Percentiles rank a stretch among this genome's conserved stretches.
Evolutionary conservation across 2,888 invertebrate species (phyloP).

Genomic region (Eristalis intricaria): DNA sequence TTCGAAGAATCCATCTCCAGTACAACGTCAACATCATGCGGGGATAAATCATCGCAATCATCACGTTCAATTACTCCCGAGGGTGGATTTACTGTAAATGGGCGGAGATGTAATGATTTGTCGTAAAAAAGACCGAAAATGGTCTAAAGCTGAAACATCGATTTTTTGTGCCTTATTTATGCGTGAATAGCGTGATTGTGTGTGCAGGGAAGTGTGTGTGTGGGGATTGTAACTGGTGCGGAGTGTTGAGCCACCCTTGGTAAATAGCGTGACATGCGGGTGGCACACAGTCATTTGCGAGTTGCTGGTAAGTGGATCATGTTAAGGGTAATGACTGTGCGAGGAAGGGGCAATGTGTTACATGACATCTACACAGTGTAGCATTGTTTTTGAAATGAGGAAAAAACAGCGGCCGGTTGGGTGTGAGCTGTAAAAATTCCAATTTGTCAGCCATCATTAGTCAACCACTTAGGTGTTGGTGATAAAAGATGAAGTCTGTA

Average conservation of each 20-base stretch:
- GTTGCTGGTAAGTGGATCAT: constrained; percentile 48
- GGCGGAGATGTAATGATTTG: constrained; percentile 71
- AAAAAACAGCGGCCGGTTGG: background rate
- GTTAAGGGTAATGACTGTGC: constrained; percentile 53
- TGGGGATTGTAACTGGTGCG: constrained; percentile 23
- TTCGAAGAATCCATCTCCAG: constrained; percentile 27
- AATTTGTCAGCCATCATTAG: constrained; percentile 53
- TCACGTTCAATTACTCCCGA: constrained; percentile 72
- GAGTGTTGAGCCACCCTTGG: constrained; percentile 24
- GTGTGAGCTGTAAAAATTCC: constrained; percentile 30
- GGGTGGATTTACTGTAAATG: constrained; percentile 71
- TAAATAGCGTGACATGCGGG: constrained; percentile 49
- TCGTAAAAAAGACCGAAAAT: constrained; percentile 50
- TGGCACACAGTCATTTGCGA: constrained; percentile 46
- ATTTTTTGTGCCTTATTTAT: constrained; percentile 18
- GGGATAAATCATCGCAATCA: constrained; percentile 72
- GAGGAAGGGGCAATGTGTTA: constrained; percentile 16
- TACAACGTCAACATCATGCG: constrained; percentile 37
- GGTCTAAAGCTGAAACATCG: constrained; percentile 20
- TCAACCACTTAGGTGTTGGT: background rate
- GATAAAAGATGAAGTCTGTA: constrained; percentile 4
- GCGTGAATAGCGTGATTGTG: background rate
- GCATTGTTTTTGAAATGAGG: constrained; percentile 1
- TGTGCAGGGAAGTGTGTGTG: constrained; percentile 17
- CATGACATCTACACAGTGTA: constrained; percentile 17